phyloP scores from a whole-genome alignment of 2,797 vertebrate species.

The Diceros bicornis region DNA sequence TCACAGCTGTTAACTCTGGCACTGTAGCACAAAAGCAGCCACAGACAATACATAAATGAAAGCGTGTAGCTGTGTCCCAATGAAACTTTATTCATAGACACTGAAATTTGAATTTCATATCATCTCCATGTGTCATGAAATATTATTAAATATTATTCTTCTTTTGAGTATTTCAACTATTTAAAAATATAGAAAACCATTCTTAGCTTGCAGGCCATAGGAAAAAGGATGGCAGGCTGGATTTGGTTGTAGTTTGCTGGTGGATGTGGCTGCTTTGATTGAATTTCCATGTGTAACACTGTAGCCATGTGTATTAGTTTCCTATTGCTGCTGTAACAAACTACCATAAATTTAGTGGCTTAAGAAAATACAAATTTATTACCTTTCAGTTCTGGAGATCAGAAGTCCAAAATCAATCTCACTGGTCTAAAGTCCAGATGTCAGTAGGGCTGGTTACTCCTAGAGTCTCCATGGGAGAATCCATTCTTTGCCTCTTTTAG shows the following conservation, averaged over 20 bases:
- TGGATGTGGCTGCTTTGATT: slow-evolving; percentile 8
- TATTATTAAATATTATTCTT: not conserved
- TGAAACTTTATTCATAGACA: not conserved
- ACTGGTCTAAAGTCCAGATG: not conserved
- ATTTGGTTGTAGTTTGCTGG: not conserved
- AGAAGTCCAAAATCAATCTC: slow-evolving; percentile 18
- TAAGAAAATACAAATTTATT: not conserved
- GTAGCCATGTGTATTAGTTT: not conserved
- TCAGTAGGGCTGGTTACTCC: not conserved
- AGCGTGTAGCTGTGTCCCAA: not conserved
- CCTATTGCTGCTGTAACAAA: not conserved
- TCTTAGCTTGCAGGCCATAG: not conserved
- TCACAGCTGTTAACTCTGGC: not conserved
- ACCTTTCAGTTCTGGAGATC: not conserved
- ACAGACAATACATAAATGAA: not conserved
- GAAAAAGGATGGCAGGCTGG: not conserved
- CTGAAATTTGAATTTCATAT: slow-evolving; percentile 29
- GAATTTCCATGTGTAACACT: not conserved
- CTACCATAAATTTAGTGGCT: not conserved
- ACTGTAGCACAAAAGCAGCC: not conserved
- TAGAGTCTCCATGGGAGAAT: not conserved
- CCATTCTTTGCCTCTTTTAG: not conserved
- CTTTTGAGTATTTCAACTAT: not conserved
- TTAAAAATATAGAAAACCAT: not conserved
- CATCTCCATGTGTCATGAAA: not conserved